Base-by-base conservation (phyloP, 2,113 vertebrate species). In the Clupea harengus region DNA sequence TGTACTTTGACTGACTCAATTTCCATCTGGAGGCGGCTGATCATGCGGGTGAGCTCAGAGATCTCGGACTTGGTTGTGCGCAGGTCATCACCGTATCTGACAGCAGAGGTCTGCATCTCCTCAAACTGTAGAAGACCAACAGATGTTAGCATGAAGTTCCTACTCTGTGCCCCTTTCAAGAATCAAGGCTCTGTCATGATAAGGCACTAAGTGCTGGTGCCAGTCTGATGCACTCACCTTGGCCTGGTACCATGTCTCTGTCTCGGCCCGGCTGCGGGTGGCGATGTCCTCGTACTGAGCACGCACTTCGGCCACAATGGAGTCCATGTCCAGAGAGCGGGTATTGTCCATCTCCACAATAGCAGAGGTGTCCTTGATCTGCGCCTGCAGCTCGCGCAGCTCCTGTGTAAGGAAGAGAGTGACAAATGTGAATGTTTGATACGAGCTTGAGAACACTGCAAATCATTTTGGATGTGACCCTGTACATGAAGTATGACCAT, bases 331-430 rank as follows among this genome's bases (percentile, higher is more conserved):
- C 91, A 98, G 91, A 82, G 0, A 78, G 1, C 97, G 95, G 92
- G 93, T 95, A 86, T 99, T 98, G 92, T 99, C 95, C 96, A 98
- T 97, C 91, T 95, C 92, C 57, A 99, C 95, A 0, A 98, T 89
- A 86, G 97, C 97, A 0, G 96, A 97, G 0, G 96, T 98, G 94
- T 99, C 97, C 44, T 95, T 96, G 93, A 96, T 95, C 91, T 97
- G 96, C 0, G 90, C 92, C 91, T 97, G 96, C 85, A 97, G 92
- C 89, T 96, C 96, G 67, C 78, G 0, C 80, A 97, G 91, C 82
- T 99, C 97, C 97, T 99, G 81, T 13, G 81, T 13, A 81, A 90
- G n/a, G 39, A 84, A 57, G 75, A 9, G 10, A 52, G 87, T 25
- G 32, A 64, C 0, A 84, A 1, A 32, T 32, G 2, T 78, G 28